These are phyloP conservation scores for Ptychoptera albimana DNA, from an alignment of 2,888 invertebrate species.

Conservation along the genomic window DNA sequence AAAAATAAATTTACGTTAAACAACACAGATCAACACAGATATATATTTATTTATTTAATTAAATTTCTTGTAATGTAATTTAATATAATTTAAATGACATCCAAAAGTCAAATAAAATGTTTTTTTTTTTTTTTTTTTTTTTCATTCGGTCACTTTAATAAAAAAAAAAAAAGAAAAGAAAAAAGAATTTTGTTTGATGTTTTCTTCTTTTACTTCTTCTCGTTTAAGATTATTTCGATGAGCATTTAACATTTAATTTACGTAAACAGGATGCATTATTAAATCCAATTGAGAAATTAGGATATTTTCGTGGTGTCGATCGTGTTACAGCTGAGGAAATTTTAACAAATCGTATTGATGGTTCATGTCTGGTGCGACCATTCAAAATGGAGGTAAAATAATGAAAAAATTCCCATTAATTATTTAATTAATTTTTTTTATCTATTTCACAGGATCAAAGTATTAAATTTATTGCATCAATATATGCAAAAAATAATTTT, in stretches of 20 bases:
- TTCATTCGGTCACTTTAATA: too few relatives aligned
- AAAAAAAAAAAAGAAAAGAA: too few relatives aligned
- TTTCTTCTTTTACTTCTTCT: too few relatives aligned
- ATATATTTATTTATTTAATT: too few relatives aligned
- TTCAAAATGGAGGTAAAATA: slow-evolving; percentile 21
- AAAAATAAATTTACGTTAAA: too few relatives aligned
- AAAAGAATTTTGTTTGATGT: too few relatives aligned
- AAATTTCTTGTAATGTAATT: too few relatives aligned
- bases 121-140: too few relatives aligned
- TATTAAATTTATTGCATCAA: slow-evolving; percentile 27
- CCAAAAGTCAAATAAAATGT: too few relatives aligned
- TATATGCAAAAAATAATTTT: slow-evolving; percentile 22
- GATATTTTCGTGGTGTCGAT: slow-evolving; percentile 25
- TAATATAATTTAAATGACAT: too few relatives aligned
- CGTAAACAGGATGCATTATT: background rate
- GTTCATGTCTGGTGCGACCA: slow-evolving; percentile 26
- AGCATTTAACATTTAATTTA: background rate
- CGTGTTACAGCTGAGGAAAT: slow-evolving; percentile 22
- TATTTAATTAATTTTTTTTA: background rate
- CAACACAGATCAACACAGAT: too few relatives aligned
- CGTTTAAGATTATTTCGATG: too few relatives aligned
- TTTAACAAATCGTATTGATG: slow-evolving; percentile 22
- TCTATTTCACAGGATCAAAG: slow-evolving; percentile 18
- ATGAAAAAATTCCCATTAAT: background rate
- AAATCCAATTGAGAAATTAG: slow-evolving; percentile 21